These are phyloP conservation scores for Brachyhypopomus occidentalis DNA, from an alignment of 2,113 vertebrate species.

Conservation along the genomic window DNA sequence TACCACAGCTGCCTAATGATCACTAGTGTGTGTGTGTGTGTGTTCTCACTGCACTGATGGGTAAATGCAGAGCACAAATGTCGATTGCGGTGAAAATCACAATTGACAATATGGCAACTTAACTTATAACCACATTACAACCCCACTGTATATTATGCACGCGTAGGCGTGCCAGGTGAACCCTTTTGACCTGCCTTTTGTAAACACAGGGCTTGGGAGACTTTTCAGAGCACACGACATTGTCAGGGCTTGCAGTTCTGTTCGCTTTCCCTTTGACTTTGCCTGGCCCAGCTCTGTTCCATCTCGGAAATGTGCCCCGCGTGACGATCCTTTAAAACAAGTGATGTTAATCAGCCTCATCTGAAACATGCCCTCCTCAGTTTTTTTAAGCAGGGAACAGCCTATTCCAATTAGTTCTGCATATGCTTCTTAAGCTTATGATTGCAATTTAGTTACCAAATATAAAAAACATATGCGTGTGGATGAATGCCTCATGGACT, in stretches of 20 bases:
- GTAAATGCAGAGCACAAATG: no score
- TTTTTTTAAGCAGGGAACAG: constrained; percentile 11
- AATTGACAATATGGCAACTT: no score
- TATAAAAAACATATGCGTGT: not conserved
- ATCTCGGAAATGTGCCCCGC: not conserved
- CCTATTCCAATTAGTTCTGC: not conserved
- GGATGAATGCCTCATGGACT: not conserved
- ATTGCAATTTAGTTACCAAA: not conserved
- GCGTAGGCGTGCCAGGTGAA: not conserved
- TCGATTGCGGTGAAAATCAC: no score
- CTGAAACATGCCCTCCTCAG: not conserved
- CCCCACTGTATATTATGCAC: no score
- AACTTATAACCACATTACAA: no score
- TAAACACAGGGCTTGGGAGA: not conserved
- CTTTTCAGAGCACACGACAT: no score
- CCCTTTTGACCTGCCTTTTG: not conserved
- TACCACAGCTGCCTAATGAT: no score
- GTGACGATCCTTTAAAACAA: constrained; percentile 9
- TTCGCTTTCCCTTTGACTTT: not conserved
- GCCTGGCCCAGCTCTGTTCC: not conserved
- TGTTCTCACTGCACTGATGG: no score
- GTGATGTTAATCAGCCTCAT: constrained; percentile 6
- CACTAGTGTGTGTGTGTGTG: no score
- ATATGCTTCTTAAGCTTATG: constrained; percentile 2
- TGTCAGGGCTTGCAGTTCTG: not conserved